These are phyloP conservation scores for Thripadectes ignobilis DNA, from an alignment of 2,797 vertebrate species.

Conservation along the genomic window DNA sequence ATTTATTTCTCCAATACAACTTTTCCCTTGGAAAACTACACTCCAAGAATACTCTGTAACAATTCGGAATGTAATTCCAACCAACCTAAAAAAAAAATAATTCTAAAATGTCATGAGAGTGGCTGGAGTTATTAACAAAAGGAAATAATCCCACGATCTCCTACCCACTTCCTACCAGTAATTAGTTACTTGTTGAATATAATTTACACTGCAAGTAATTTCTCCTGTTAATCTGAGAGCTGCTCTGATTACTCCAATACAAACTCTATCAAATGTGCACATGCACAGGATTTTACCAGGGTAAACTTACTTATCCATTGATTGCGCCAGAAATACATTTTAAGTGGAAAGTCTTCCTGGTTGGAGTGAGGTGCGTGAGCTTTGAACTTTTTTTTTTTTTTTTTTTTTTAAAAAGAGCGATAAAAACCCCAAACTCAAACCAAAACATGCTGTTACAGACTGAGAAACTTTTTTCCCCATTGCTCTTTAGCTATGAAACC, in stretches of 20 bases:
- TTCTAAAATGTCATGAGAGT: background rate
- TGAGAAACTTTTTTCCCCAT: background rate
- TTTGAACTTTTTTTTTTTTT: background rate
- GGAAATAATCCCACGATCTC: conserved; percentile 27
- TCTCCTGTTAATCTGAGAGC: conserved; percentile 25
- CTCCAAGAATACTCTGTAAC: background rate
- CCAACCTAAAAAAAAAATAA: background rate
- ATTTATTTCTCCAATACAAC: background rate
- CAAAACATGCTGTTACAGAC: background rate
- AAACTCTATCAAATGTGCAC: background rate
- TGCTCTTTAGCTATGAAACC: background rate
- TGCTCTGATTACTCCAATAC: background rate
- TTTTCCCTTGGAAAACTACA: background rate
- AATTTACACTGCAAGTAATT: conserved; percentile 46
- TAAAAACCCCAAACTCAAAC: background rate
- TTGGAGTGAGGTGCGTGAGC: background rate
- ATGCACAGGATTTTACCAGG: background rate
- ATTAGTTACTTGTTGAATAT: conserved; percentile 76
- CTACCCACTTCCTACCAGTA: conserved; percentile 39
- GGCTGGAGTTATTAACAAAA: conserved; percentile 19
- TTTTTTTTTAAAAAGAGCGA: background rate
- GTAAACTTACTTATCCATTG: background rate
- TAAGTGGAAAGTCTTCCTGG: background rate
- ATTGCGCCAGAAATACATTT: conserved; percentile 10
- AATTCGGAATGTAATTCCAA: background rate